A percentile compares a stretch with the other conserved stretches of the same genome.
These are phyloP conservation scores for Hanleya hanleyi DNA, from an alignment of 2,888 invertebrate species.

Conservation along the genomic window DNA sequence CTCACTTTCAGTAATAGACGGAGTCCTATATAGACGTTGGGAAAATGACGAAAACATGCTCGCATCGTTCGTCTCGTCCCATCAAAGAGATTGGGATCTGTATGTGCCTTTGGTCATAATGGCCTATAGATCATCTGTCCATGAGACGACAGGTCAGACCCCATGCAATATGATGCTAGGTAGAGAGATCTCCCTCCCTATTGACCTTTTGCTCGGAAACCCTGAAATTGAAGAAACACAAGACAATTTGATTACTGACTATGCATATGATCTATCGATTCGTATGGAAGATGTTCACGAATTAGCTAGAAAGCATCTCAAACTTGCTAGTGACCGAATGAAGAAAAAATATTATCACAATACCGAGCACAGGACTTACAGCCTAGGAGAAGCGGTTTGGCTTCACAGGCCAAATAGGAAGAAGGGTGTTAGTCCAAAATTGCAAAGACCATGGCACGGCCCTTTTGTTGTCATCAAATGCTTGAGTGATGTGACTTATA, in stretches of 20 bases:
- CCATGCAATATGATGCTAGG: conserved; percentile 33
- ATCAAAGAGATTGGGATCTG: conserved; percentile 28
- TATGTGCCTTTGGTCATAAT: conserved; percentile 30
- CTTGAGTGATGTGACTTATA: conserved; percentile 20
- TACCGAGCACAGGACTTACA: not conserved
- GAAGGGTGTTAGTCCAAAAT: conserved; percentile 17
- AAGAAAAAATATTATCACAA: conserved; percentile 19
- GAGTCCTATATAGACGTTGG: not conserved
- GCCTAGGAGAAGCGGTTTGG: conserved; percentile 21
- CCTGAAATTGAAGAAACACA: not conserved
- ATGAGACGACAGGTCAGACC: conserved; percentile 29
- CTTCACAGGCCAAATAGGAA: not conserved
- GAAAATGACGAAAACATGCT: conserved; percentile 24
- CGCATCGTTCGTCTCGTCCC: conserved; percentile 17
- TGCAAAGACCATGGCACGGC: conserved; percentile 17
- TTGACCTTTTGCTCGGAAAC: not conserved
- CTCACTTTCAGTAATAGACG: not conserved
- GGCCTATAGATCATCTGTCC: conserved; percentile 37
- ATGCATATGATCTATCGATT: conserved; percentile 8
- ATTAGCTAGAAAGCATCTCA: conserved; percentile 19
- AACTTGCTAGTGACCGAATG: conserved; percentile 4
- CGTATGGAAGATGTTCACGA: conserved; percentile 16
- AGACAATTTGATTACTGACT: not conserved
- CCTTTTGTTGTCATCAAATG: conserved; percentile 13
- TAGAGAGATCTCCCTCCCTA: conserved; percentile 16